Evolutionary conservation across 92 coral and sea anemone species (phyloP), one percentile per base, ranked within the genome.

Genomic region (Zoanthus sansibaricus): DNA sequence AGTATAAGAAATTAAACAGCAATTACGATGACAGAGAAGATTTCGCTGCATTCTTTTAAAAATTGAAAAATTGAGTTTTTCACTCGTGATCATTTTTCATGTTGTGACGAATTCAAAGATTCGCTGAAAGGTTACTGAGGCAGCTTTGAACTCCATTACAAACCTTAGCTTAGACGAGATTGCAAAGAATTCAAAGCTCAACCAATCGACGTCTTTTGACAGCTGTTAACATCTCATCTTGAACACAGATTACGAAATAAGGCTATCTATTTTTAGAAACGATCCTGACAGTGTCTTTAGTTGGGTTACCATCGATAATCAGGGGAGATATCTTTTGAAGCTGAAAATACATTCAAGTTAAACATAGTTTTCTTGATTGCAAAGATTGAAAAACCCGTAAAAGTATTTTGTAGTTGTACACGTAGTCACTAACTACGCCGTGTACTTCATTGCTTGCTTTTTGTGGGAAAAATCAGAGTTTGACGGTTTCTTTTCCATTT

Each of bases 131-230:
- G 16, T 62, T 7, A 17, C n/a, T 9, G 69, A 59, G 9, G 55
- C 55, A 49, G 32, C 69, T 62, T 2, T n/a, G 69, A 62, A 17
- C 31, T 16, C 69, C 71, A 33, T 37, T 58, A 58, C 42, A 78
- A 48, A 42, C 33, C 13, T 4, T n/a, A 8, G 8, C 15, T 21
- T 68, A 13, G 61, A 18, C 20, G 61, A 64, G 58, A 80, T 45
- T 31, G 85, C 58, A 66, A 16, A 74, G 33, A 51, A 76, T 25
- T 49, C 47, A 45, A 71, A 64, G 14, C 16, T 20, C 44, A 66
- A 37, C 51, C 75, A n/a, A 80, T 80, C 74, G 21, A 4, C 85
- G 20, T 80, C 75, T 16, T 46, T 80, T 74, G 47, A 64, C 85
- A 80, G 62, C 75, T 30, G 45, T 47, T 47, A 25, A 44, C 75